Base-by-base conservation (phyloP, 2,113 vertebrate species). In the Echinops telfairi region DNA sequence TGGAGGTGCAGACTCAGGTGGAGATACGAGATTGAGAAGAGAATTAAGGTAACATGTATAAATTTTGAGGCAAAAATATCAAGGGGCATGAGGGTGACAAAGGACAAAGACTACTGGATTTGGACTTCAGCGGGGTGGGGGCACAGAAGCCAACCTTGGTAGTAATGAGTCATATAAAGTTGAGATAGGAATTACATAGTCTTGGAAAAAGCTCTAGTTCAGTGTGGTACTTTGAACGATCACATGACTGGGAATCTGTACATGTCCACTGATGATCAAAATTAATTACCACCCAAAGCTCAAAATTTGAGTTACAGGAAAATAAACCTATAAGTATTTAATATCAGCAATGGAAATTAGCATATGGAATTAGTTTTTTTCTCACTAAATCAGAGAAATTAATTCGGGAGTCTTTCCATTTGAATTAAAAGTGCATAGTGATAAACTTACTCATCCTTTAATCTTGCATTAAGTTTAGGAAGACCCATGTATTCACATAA, bases 401-500 rank as follows among this genome's bases (percentile, higher is more conserved):
- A 91, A 86, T 85, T 66, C 31, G 80, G 79, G 20, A 7, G 83
- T 90, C 70, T 76, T 4, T 91, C 40, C 78, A 73, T 11, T 12
- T 78, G 20, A 57, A 87, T 11, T 66, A 62, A 22, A 62, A 47
- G 16, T 27, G 36, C 33, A 81, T 47, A 85, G 84, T 19, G 47
- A 82, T 91, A 47, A 92, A 98, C 99, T 95, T 98, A 99, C 99
- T 95, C 95, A 96, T 99, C 99, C 96, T 99, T 99, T 91, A 99
- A 98, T 91, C 99, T 98, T 95, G 99, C 99, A 94, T 99, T 99
- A 92, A 99, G 99, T 96, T 98, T 99, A 80, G 99, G 99, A 92
- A 99, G 99, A 77, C 99, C 99, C 99, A 99, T 99, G 95, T 99
- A 99, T 98, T 99, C 99, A 97, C 99, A 99, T 2, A 99, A 98